Evolutionary conservation across 2,888 invertebrate genomes (phyloP), one percentile per base, ranked within the genome.

Genomic region (Chesias legatella): DNA sequence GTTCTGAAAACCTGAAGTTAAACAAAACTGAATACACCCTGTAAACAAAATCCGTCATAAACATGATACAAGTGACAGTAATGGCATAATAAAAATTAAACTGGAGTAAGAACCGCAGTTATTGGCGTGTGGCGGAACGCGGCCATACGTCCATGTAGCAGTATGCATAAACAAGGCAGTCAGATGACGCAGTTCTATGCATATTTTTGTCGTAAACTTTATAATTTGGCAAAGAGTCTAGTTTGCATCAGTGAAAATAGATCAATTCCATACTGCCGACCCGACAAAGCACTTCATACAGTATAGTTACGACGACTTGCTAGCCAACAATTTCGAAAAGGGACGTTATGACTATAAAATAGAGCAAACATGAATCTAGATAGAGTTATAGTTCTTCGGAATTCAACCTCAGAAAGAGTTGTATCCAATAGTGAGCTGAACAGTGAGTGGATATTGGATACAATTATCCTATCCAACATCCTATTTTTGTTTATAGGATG

Each of bases 171-270:
- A 67, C 62, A 61, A 56, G 55, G 57, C 51, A 56, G 49, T 56
- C 55, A 56, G 47, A 63, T 68, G 72, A 73, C 74, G 73, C 68
- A 73, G 68, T 70, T 70, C 52, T 63, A 57, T 68, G 71, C 68
- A 78, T 75, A 80, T 78, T 82, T 82, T 78, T 80, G 74, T 77
- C 77, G 68, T 80, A 74, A 74, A 76, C 64, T 81, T 77, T 76
- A 84, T 77, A 77, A 78, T 78, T 82, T 83, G 81, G 82, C 83
- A 84, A 58, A 63, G 68, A 73, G 68, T 71, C 71, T 74, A 72
- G 72, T 66, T 61, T 60, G 62, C 65, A 71, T 69, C 70, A 69
- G 72, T 79, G 71, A 67, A 78, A 80, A 81, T 84, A 83, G 79
- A 79, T 72, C 68, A 76, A 78, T 79, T 80, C 75, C 79, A 72